Evolutionary conservation across 2,797 vertebrate genomes (phyloP).

Genomic region (Lutjanus campechanus): DNA sequence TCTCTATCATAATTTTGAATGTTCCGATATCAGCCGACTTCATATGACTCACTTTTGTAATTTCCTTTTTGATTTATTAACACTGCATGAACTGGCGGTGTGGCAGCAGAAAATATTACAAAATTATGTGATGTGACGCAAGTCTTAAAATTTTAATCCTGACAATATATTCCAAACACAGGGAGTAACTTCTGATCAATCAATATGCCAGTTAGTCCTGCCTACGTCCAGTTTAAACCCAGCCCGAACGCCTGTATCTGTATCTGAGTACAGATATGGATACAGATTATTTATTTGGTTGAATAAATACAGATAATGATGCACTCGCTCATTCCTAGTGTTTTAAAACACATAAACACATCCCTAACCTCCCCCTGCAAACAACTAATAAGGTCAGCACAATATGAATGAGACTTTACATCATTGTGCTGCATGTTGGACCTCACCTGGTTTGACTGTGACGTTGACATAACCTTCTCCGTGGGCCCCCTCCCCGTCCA

Average conservation of each 20-base stretch:
- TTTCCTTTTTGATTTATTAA: neutral
- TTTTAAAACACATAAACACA: neutral
- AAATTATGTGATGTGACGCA: neutral
- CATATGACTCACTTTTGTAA: too few species aligned
- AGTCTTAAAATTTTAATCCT: too few species aligned
- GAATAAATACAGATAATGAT: too few species aligned
- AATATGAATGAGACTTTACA: neutral
- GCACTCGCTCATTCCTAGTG: too few species aligned
- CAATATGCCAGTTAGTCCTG: too few species aligned
- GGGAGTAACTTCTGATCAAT: neutral
- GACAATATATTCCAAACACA: neutral
- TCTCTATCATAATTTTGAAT: neutral
- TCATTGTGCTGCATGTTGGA: neutral
- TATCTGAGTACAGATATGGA: too few species aligned
- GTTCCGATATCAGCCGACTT: too few species aligned
- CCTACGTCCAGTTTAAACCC: too few species aligned
- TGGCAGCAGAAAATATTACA: neutral
- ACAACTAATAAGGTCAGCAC: neutral
- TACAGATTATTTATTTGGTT: too few species aligned
- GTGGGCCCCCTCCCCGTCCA: slow-evolving; percentile 87
- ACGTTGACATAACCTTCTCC: slow-evolving; percentile 97
- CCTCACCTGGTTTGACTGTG: slow-evolving; percentile 95
- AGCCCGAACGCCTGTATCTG: too few species aligned
- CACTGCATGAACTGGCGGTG: neutral
- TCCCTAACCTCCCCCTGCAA: neutral